These are phyloP conservation scores for Porphyrio hochstetteri DNA, from an alignment of 2,113 vertebrate genomes.

Conservation along the genomic window DNA sequence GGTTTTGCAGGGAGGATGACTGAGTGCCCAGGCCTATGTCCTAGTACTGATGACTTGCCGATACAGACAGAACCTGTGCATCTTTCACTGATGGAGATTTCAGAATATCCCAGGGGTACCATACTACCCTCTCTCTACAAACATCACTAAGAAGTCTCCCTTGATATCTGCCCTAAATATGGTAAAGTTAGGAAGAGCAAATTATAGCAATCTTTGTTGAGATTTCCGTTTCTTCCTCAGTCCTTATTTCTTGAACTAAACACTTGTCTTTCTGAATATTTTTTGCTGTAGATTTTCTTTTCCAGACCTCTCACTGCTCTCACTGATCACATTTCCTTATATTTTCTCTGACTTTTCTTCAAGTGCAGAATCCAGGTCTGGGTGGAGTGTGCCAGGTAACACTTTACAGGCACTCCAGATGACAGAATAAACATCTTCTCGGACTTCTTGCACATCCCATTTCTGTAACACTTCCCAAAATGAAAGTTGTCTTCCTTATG, in stretches of 20 bases:
- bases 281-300: not conserved
- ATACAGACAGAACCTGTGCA: not conserved
- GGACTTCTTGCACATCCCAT: not conserved
- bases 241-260: not conserved
- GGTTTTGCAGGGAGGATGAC: not conserved
- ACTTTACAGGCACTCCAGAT: not conserved
- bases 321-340: not conserved
- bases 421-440: not conserved
- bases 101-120: not conserved
- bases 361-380: not conserved
- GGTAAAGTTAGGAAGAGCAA: not conserved
- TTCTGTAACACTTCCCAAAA: not conserved
- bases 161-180: not conserved
- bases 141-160: not conserved
- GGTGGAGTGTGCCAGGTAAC: not conserved
- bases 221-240: not conserved
- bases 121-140: not conserved
- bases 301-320: not conserved
- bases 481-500: slow-evolving; percentile 8
- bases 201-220: not conserved
- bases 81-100: not conserved
- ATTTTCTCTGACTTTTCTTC: not conserved
- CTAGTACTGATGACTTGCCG: not conserved
- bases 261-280: not conserved
- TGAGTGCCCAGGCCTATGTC: not conserved